Conservation (phyloP, 2,113 vertebrate genomes). For the Dipodomys merriami region DNA sequence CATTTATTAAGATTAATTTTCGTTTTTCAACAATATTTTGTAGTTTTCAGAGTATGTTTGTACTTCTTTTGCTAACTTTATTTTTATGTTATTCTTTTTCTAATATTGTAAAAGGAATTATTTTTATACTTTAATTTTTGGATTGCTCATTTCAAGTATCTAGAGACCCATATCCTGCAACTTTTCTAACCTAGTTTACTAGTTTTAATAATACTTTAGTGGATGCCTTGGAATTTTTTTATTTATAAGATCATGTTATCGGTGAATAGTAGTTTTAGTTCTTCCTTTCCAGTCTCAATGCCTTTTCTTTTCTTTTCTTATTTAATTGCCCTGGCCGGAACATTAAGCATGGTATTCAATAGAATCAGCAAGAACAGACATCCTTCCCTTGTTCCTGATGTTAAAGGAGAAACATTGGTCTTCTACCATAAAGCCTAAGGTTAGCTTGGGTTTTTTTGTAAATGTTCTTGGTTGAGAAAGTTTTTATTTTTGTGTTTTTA, state of each 20-base stretch:
- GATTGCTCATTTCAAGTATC: background rate
- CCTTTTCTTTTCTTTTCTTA: constrained; percentile 12
- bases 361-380: background rate
- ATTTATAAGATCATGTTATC: background rate
- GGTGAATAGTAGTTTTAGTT: constrained; percentile 42
- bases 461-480: constrained; percentile 6
- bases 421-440: background rate
- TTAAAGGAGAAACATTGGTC: background rate
- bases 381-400: constrained; percentile 6
- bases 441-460: constrained; percentile 20
- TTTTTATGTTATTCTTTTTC: constrained; percentile 38
- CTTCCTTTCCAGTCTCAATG: constrained; percentile 11
- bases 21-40: constrained; percentile 40
- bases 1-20: constrained; percentile 38
- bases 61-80: constrained; percentile 37
- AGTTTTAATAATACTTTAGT: constrained; percentile 35
- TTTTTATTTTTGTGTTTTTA: background rate
- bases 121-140: constrained; percentile 44
- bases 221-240: constrained; percentile 21
- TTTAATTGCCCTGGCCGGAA: background rate
- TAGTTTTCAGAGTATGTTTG: constrained; percentile 32
- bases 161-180: background rate
- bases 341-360: background rate
- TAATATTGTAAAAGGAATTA: background rate
- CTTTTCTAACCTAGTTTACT: background rate